Evolutionary conservation across 2,113 vertebrate genomes (phyloP), one percentile per base, ranked within the genome.

Genomic region (Cettia cetti): DNA sequence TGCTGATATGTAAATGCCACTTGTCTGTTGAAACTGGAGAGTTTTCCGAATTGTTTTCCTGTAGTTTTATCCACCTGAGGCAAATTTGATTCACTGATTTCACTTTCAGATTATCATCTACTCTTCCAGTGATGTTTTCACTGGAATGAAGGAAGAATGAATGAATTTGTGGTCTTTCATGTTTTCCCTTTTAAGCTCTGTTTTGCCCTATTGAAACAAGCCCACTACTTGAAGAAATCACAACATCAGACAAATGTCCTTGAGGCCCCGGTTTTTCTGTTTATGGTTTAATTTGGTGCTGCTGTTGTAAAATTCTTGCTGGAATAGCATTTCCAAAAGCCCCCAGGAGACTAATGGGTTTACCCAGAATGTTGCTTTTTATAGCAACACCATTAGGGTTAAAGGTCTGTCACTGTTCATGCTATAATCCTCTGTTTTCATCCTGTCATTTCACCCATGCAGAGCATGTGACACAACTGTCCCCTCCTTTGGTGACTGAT

Each of bases 351-450:
- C 31, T 23, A 30, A 18, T 31, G 75, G 33, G 15, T 57, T 92
- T 44, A 71, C 57, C 64, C 39, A 47, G 44, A 64, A 63, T 7
- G 30, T 42, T 42, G 26, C 27, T 85, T 91, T 69, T 81, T 61
- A 6, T 40, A 57, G 70, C 9, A 33, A 31, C 75, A 57, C 61
- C n/a, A 12, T 69, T 65, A 35, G 42, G 61, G 65, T 82, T 85
- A 64, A 92, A 86, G 59, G 47, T 70, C 60, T 77, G 52, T 59
- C 65, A 33, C 1, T 22, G 44, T 52, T 90, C 35, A 19, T 79
- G 82, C 52, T 85, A 18, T 68, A 90, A 87, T 87, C 74, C 84
- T 86, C 84, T 94, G 68, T 84, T 95, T 94, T 82, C 82, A 77
- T 63, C 68, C 80, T 90, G 63, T 74, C 71, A 50, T 61, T 86